Evolutionary conservation across 2,797 vertebrate species (phyloP).

Genomic region (Gambelia wislizenii): DNA sequence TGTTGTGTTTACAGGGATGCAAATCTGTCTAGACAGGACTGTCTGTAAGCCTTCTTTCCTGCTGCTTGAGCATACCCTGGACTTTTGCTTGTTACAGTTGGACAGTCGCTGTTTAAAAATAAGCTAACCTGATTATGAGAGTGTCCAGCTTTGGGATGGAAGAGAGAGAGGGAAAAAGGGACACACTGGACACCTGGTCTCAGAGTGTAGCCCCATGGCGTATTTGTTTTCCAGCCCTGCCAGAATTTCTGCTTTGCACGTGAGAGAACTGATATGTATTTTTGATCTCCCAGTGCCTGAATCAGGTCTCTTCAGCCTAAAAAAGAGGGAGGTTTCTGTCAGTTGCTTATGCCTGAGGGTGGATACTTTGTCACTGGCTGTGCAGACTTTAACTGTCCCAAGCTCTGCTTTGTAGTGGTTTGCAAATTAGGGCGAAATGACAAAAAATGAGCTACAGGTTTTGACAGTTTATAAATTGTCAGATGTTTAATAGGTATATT

Average conservation of each 20-base stretch:
- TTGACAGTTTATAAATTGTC: conserved; percentile 48
- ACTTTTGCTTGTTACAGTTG: conserved; percentile 58
- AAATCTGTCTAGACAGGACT: not conserved
- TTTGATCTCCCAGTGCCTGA: not conserved
- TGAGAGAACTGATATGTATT: not conserved
- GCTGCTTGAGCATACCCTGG: conserved; percentile 9
- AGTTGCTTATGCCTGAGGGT: not conserved
- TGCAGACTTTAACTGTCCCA: too few relatives aligned
- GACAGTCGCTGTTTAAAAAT: not conserved
- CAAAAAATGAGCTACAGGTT: too few relatives aligned
- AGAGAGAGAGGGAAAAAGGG: not conserved
- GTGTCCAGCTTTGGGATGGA: conserved; percentile 43
- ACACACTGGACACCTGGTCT: not conserved
- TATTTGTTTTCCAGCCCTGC: not conserved
- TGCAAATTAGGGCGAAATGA: not conserved
- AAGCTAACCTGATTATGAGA: conserved; percentile 37
- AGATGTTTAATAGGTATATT: conserved; percentile 57
- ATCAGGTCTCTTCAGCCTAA: not conserved
- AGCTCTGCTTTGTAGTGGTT: not conserved
- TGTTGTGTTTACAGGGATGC: conserved; percentile 49
- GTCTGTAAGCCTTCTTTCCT: conserved; percentile 33
- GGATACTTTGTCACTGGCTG: not conserved
- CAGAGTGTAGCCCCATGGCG: not conserved
- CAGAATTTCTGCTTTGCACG: not conserved
- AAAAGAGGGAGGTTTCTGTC: not conserved